These are phyloP conservation scores for Aphaenogaster floridana DNA, from an alignment of 1,140 invertebrate genomes.

Conservation along the genomic window DNA sequence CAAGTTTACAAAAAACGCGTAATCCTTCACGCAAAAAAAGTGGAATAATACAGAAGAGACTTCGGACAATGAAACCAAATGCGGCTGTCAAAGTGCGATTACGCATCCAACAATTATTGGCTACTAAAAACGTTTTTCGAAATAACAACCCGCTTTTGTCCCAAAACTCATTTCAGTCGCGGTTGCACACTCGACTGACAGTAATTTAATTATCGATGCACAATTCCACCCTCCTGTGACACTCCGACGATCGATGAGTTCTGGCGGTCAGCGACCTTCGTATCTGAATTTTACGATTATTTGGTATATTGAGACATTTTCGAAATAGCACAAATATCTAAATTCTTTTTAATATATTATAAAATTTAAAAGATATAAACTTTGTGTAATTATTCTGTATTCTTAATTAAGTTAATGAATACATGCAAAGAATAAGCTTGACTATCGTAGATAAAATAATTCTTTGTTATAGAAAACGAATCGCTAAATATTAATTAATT, in stretches of 20 bases:
- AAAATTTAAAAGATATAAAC: not conserved
- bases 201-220: slow-evolving; percentile 57
- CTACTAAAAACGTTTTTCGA: slow-evolving; percentile 53
- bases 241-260: slow-evolving; percentile 38
- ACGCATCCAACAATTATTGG: slow-evolving; percentile 42
- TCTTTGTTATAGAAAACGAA: not conserved
- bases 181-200: slow-evolving; percentile 48
- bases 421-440: not conserved
- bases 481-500: not conserved
- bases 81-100: slow-evolving; percentile 40
- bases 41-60: not conserved
- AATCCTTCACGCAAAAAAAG: not conserved
- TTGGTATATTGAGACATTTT: not conserved
- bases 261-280: slow-evolving; percentile 24
- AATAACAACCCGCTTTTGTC: slow-evolving; percentile 56
- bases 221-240: slow-evolving; percentile 42
- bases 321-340: too few species aligned
- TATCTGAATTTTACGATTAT: slow-evolving; percentile 36
- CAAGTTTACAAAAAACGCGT: not conserved
- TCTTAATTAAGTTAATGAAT: not conserved
- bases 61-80: slow-evolving; percentile 37
- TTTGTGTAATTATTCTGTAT: not conserved
- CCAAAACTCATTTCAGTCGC: slow-evolving; percentile 42
- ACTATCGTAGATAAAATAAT: not conserved
- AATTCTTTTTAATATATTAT: not conserved